A percentile compares a stretch with the other conserved stretches of the same genome.
Conservation (phyloP, 2,888 invertebrate species). For the Eupithecia tripunctaria region DNA sequence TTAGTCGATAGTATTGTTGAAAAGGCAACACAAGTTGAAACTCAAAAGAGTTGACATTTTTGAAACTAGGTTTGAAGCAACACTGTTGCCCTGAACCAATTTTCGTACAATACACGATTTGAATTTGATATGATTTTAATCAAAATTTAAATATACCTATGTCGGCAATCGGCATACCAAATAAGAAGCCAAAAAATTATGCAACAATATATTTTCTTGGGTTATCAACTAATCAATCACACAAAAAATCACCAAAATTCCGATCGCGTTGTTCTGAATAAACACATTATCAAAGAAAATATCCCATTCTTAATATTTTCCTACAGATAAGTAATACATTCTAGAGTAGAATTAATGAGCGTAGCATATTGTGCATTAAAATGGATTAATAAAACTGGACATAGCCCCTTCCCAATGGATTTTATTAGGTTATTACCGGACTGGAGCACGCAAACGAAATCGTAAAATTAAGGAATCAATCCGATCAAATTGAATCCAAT, state of each 20-base stretch:
- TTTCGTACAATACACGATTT: neutral
- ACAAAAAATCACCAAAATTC: neutral
- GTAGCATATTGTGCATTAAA: slow-evolving; percentile 62
- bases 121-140: neutral
- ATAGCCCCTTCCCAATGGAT: slow-evolving; percentile 73
- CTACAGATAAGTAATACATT: slow-evolving; percentile 32
- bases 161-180: neutral
- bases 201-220: neutral
- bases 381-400: slow-evolving; percentile 70
- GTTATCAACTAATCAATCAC: neutral
- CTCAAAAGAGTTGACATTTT: neutral
- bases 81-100: neutral
- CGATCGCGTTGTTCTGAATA: too few relatives aligned
- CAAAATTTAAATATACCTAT: neutral
- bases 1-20: neutral
- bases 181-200: neutral
- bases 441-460: slow-evolving; percentile 83
- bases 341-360: slow-evolving; percentile 41
- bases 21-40: neutral
- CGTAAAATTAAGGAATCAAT: slow-evolving; percentile 82
- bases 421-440: slow-evolving; percentile 81
- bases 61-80: neutral
- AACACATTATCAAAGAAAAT: too few relatives aligned
- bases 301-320: neutral
- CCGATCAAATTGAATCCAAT: slow-evolving; percentile 77